Evolutionary conservation across 2,797 vertebrate genomes (phyloP).

Genomic region (Chromobotia macracanthus): DNA sequence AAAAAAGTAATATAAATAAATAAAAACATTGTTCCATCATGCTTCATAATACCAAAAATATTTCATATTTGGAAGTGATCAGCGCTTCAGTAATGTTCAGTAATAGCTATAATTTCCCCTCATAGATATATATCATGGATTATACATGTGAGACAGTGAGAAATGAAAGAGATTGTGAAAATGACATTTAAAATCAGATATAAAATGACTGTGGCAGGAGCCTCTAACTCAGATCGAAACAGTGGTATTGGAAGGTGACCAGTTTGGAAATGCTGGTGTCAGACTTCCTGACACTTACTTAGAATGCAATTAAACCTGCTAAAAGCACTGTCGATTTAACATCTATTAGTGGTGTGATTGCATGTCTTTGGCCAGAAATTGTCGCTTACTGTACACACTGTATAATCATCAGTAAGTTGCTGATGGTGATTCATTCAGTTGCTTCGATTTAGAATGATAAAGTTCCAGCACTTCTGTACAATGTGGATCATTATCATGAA

Average conservation of each 20-base stretch:
- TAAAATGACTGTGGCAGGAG: not conserved
- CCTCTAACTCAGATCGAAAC: not conserved
- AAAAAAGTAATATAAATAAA: too few species aligned
- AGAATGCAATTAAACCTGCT: not conserved
- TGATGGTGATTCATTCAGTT: too few species aligned
- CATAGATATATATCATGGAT: not conserved
- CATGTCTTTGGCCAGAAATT: not conserved
- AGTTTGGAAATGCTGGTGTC: not conserved
- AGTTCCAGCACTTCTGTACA: too few species aligned
- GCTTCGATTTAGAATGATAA: too few species aligned
- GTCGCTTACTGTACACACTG: too few species aligned
- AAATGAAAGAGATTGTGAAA: slow-evolving; percentile 28
- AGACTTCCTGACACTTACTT: not conserved
- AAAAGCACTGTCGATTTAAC: not conserved
- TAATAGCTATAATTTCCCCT: not conserved
- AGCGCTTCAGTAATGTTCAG: not conserved
- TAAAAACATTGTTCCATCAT: too few species aligned
- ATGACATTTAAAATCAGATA: slow-evolving; percentile 14
- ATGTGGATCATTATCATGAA: too few species aligned
- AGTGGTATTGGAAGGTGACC: not conserved
- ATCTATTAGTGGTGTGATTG: not conserved
- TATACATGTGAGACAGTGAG: slow-evolving; percentile 4
- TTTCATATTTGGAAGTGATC: too few species aligned
- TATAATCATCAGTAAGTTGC: too few species aligned
- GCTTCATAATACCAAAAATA: too few species aligned